These are phyloP conservation scores for Antitype chi DNA, from an alignment of 2,888 invertebrate genomes.

Conservation along the genomic window DNA sequence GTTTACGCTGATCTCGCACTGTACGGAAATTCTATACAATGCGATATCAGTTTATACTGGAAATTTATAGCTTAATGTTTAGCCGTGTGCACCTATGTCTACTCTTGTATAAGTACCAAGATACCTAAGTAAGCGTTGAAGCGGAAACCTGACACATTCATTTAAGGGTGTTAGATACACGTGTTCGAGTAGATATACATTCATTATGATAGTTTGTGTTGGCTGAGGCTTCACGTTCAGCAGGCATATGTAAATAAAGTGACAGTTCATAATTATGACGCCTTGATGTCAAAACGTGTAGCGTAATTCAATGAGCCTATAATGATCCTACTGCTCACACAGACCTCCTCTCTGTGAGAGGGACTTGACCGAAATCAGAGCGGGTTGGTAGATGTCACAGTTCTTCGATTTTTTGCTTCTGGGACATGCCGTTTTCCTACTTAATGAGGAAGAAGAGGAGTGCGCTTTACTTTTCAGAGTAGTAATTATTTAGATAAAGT, in stretches of 20 bases:
- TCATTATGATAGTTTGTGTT: background rate
- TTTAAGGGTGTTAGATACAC: background rate
- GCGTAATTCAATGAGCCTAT: background rate
- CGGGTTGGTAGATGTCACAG: background rate
- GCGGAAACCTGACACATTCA: background rate
- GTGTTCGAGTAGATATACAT: background rate
- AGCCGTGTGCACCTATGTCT: no score
- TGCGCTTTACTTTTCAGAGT: background rate
- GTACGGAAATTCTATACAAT: no score
- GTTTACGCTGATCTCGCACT: no score
- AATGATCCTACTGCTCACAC: background rate
- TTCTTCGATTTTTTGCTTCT: background rate
- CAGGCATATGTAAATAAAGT: background rate
- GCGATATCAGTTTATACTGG: no score
- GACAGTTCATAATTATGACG: background rate
- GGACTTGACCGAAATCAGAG: background rate
- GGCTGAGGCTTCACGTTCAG: background rate
- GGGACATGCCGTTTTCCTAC: background rate
- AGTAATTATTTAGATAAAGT: no score
- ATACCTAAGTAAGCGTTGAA: background rate
- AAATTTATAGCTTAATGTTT: no score
- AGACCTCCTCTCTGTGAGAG: background rate
- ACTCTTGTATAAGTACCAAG: background rate
- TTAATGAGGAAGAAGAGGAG: no score
- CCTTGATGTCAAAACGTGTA: background rate